Evolutionary conservation across 2,113 vertebrate genomes (phyloP), one percentile per base, ranked within the genome.

Genomic region (Poeciliopsis turrubarensis): DNA sequence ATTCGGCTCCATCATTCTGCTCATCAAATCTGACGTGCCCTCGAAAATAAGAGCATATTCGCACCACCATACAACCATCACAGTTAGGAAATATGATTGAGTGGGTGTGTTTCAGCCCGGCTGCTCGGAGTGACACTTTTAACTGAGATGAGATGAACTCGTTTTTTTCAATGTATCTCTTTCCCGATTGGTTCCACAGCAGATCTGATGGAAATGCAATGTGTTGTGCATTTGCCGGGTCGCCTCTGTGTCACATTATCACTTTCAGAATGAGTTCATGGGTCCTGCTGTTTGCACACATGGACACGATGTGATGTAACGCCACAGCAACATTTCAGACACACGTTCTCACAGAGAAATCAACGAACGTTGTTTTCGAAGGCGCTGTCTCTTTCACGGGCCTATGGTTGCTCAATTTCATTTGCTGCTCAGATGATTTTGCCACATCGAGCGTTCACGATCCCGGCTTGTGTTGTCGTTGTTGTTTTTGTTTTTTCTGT

Each of bases 221-320:
- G 62, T 61, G 5, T 12, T 31, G 19, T 25, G 4, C 10, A 57
- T 65, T 72, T 51, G 61, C 41, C 25, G 47, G 41, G 65, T 47
- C 15, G 65, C 39, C 19, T 32, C 64, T 63, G 63, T 76, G 25
- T 73, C 77, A 70, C 68, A 84, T 82, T 85, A 77, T 81, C 80
- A 73, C 77, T 74, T 75, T 32, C 80, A 65, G 54, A 66, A 15
- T 8, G 27, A 64, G 65, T 60, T 80, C 82, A 71, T 54, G n/a
- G 73, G 74, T 75, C 6, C 60, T 68, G 60, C 78, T 73, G 79
- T 26, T 47, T 57, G 29, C 62, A 72, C 82, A 83, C 64, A 70
- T 77, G 78, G 75, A 78, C 69, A 62, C 68, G 68, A 80, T 72
- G 54, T 80, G 70, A 79, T 47, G 81, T 66, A 87, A 75, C 62